Conservation (phyloP, 2,888 invertebrate species). For the Melieria picta region DNA sequence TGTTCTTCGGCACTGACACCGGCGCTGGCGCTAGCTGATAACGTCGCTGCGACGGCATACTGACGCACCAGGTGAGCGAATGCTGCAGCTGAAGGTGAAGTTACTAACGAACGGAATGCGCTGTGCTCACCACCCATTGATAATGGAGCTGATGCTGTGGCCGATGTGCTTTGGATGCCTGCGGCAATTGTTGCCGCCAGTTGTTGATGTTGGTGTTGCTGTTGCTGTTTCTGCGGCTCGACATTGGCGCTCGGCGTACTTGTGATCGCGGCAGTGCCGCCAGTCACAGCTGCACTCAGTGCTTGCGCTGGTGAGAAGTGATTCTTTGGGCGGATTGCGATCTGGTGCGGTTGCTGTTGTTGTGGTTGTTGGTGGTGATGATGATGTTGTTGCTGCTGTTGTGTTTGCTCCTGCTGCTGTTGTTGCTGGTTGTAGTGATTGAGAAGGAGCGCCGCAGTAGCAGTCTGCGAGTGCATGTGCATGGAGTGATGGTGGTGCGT, state of each 20-base stretch:
- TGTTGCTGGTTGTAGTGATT: slow-evolving; percentile 63
- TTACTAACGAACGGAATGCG: slow-evolving; percentile 82
- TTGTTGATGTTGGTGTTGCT: slow-evolving; percentile 39
- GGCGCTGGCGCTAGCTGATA: slow-evolving; percentile 53
- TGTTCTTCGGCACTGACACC: slow-evolving; percentile 56
- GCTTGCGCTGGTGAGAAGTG: slow-evolving; percentile 8
- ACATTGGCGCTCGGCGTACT: no score
- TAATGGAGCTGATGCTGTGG: slow-evolving; percentile 62
- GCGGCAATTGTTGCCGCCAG: slow-evolving; percentile 46
- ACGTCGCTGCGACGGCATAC: slow-evolving; percentile 62
- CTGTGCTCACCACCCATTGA: slow-evolving; percentile 90
- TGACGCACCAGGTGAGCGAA: slow-evolving; percentile 65
- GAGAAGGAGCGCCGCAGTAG: slow-evolving; percentile 56
- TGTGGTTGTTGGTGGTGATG: slow-evolving; percentile 45
- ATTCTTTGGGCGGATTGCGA: slow-evolving; percentile 11
- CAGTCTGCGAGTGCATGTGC: slow-evolving; percentile 43
- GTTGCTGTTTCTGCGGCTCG: slow-evolving; percentile 5
- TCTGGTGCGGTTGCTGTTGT: slow-evolving; percentile 1
- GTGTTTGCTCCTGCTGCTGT: slow-evolving; percentile 56
- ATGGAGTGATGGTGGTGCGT: slow-evolving; percentile 41
- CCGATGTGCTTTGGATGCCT: slow-evolving; percentile 48
- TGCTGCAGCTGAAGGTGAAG: slow-evolving; percentile 73
- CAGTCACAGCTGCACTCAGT: slow-evolving; percentile 10
- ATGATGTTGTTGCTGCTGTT: slow-evolving; percentile 65
- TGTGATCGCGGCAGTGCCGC: not conserved